Base-by-base conservation (phyloP, 92 coral and sea anemone genomes). In the Isaurus tuberculatus region DNA sequence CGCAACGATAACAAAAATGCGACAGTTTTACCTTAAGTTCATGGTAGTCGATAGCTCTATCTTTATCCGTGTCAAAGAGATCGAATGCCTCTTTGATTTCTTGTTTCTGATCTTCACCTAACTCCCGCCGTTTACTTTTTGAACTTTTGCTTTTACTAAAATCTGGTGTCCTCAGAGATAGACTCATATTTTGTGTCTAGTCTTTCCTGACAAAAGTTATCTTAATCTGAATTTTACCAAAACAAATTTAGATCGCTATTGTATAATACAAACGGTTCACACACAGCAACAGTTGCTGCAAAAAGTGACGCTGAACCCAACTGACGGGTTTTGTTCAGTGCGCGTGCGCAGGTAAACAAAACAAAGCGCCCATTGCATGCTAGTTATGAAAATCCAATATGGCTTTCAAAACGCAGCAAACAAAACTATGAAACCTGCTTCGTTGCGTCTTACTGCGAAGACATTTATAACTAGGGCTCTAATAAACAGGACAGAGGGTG, bases 81-180 rank as follows among this genome's bases (percentile, higher is more conserved):
- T 95, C 97, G 82, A 95, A 95, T 25, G 98, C 98, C 69, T 95
- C 98, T 83, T 92, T 94, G 86, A 95, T 95, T 79, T 95, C 98
- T 92, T 95, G 98, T 57, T 94, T 95, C 81, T 95, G 98, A 40
- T 95, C 98, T 73, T 95, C 98, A 3, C 98, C 98, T 16, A 95
- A 91, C 65, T 95, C 98, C 58, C 95, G 95, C 85, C 98, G 89
- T 74, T 95, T 95, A 55, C 89, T 89, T 63, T 94, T 92, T 20
- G 95, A 66, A 31, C 94, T 89, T 79, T 95, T 95, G 63, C 92
- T 93, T 72, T 95, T 95, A 65, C 96, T 88, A 53, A 91, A 95
- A 90, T 95, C 98, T 34, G 98, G 98, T 68, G 98, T 91, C 88
- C 95, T 94, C 67, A 95, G 73, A 58, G 94, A 85, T 30, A 95